Evolutionary conservation across 2,113 vertebrate species (phyloP).

Genomic region (Dicerorhinus sumatrensis): DNA sequence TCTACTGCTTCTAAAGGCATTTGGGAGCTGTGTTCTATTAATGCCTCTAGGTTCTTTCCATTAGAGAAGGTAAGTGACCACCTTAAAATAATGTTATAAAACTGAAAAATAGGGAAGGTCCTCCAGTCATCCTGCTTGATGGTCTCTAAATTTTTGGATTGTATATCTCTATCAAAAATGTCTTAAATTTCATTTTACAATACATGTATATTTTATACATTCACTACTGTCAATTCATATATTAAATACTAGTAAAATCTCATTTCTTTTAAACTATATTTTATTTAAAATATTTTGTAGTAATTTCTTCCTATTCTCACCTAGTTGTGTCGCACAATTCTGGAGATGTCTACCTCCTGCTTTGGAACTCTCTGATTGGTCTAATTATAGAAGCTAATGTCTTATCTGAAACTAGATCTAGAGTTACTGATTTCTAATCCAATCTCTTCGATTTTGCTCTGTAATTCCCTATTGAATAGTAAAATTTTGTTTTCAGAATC

Average conservation of each 20-base stretch:
- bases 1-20: not conserved
- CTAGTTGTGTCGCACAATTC: not conserved
- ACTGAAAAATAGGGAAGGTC: not conserved
- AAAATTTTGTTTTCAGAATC: slow-evolving; percentile 8
- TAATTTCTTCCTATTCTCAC: not conserved
- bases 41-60: not conserved
- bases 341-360: not conserved
- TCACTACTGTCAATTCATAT: not conserved
- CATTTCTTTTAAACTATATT: not conserved
- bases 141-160: not conserved
- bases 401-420: not conserved
- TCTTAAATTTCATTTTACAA: not conserved
- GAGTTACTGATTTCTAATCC: not conserved
- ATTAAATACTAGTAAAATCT: not conserved
- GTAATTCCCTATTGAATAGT: not conserved
- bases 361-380: not conserved
- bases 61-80: not conserved
- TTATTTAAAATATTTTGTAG: not conserved
- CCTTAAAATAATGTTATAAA: not conserved
- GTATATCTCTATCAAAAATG: not conserved
- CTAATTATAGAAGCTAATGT: not conserved
- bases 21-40: not conserved
- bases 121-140: not conserved
- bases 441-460: not conserved
- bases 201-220: not conserved